Evolutionary conservation across 1,140 invertebrate genomes (phyloP), one percentile per base, ranked within the genome.

Genomic region (Sycophaga agraensis): DNA sequence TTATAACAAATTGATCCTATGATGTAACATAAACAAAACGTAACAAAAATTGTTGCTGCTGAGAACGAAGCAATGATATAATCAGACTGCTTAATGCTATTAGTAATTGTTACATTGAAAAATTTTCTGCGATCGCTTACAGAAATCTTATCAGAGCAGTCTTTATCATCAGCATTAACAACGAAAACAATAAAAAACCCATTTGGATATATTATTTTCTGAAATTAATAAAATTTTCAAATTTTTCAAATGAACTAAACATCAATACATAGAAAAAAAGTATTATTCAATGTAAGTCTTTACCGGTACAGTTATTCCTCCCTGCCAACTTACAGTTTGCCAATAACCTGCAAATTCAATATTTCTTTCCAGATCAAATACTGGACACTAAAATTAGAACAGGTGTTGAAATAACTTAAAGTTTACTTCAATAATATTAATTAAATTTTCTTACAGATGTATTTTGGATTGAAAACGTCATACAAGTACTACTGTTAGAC

Each of bases 131-230:
- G 76, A 39, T 58, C 21, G n/a, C 17, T 21, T 11, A 37, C 66
- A 24, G 49, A 67, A 11, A 70, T 68, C 9, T 70, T 63, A 17
- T 82, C 84, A 40, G 81, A 81, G 70, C 92, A 94, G 58, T 88
- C 86, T 1, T 79, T 83, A 68, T 94, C 90, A 50, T 88, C 87
- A 0, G 86, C 84, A 79, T 92, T 90, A 53, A 92, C 87, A 16
- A 93, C 89, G 66, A 94, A 85, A 1, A 94, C 90, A 40, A 94
- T 83, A 76, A 90, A 94, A 75, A 94, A 91, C 9, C 91, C 90
- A 45, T 82, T 65, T 1, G 88, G 88, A 73, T 75, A 81, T 37
- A 64, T 64, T 43, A 75, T 69, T 69, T 58, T 74, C 77, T 80
- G 54, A 46, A 77, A 72, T 2, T 63, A 39, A n/a, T n/a, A 31